phyloP scores from a whole-genome alignment of 2,888 invertebrate species.

The Sicus ferrugineus region DNA sequence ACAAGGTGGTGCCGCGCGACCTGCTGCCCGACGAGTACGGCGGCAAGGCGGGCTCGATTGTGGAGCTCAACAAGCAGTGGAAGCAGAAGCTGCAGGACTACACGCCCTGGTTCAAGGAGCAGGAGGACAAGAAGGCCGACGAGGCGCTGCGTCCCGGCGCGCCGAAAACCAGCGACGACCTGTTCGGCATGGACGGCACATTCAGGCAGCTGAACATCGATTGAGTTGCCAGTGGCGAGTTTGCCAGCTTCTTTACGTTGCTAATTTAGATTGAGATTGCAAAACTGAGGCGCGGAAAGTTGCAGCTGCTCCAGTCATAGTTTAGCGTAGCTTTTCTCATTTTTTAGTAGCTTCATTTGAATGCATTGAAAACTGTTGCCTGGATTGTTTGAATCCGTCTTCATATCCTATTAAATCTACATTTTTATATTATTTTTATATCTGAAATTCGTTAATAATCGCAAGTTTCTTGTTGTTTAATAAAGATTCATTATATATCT shows the following conservation, averaged over 20 bases:
- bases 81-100: slow-evolving; percentile 79
- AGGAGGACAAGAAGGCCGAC: slow-evolving; percentile 80
- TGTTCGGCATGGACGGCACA: slow-evolving; percentile 89
- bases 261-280: slow-evolving; percentile 6
- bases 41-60: slow-evolving; percentile 77
- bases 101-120: slow-evolving; percentile 81
- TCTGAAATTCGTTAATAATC: too few species aligned
- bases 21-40: slow-evolving; percentile 85
- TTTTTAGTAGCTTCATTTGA: too few species aligned
- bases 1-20: slow-evolving; percentile 80
- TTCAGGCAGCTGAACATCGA: slow-evolving; percentile 86
- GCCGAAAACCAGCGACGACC: slow-evolving; percentile 84
- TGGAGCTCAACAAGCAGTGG: slow-evolving; percentile 79
- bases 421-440: too few species aligned
- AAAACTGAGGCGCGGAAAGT: too few species aligned
- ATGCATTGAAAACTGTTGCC: too few species aligned
- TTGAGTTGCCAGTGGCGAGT: slow-evolving; percentile 61
- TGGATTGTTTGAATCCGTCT: too few species aligned
- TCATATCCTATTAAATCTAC: too few species aligned
- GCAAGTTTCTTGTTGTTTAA: too few species aligned
- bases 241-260: not conserved
- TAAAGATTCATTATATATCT: too few species aligned
- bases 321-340: too few species aligned
- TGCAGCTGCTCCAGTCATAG: too few species aligned
- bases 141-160: slow-evolving; percentile 83